A percentile compares a stretch with the other conserved stretches of the same genome.
These are phyloP conservation scores for Pseudorhiza aurosa DNA, from an alignment of 30 jellyfish, hydroid and myxozoan genomes.

Conservation along the genomic window DNA sequence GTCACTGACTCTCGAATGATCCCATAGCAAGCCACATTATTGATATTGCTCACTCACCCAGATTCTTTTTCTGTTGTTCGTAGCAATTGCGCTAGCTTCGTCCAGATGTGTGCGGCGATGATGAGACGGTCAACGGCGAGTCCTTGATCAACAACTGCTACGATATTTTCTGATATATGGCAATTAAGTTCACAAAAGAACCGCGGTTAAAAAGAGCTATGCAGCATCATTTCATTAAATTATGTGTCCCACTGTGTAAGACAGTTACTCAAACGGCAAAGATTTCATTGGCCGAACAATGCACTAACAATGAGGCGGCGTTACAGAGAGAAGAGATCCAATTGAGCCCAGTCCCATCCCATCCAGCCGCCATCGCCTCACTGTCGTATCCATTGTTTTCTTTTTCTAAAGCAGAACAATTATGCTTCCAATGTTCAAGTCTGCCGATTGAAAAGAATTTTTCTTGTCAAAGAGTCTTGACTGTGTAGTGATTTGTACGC, in stretches of 20 bases:
- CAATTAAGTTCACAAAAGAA: slow-evolving; percentile 83
- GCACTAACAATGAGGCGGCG: slow-evolving; percentile 67
- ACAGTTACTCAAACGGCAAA: slow-evolving; percentile 78
- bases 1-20: too few relatives aligned
- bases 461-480: slow-evolving; percentile 52
- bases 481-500: slow-evolving; percentile 70
- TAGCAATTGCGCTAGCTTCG: background rate
- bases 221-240: slow-evolving; percentile 76
- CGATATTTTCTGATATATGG: slow-evolving; percentile 78
- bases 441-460: slow-evolving; percentile 67
- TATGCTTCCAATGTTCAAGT: slow-evolving; percentile 57
- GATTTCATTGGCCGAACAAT: slow-evolving; percentile 64
- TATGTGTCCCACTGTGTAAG: slow-evolving; percentile 83
- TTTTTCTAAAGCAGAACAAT: slow-evolving; percentile 48
- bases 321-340: slow-evolving; percentile 74
- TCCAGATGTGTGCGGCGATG: slow-evolving; percentile 35
- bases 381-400: slow-evolving; percentile 64
- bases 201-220: slow-evolving; percentile 80
- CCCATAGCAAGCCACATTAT: background rate
- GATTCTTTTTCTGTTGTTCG: background rate
- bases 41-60: slow-evolving; percentile 27
- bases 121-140: slow-evolving; percentile 47
- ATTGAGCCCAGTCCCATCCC: slow-evolving; percentile 75
- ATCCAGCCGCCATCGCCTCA: slow-evolving; percentile 81
- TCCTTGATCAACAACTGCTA: slow-evolving; percentile 54